Conservation (phyloP, 2,888 invertebrate genomes). For the Sthenelais limicola region DNA sequence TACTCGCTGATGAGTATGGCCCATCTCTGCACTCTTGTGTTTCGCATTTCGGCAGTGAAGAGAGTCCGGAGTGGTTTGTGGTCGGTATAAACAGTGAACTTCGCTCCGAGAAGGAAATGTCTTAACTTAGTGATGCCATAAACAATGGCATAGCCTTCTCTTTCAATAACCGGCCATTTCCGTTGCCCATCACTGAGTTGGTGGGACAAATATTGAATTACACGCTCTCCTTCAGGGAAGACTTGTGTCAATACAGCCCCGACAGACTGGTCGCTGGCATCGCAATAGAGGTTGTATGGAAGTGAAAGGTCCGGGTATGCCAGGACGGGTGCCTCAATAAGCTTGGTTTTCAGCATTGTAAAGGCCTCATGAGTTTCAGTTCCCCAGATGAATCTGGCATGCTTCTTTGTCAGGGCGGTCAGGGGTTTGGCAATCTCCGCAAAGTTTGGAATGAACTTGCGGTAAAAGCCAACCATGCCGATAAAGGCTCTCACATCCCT, state of each 20-base stretch:
- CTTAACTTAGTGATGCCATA: conserved; percentile 21
- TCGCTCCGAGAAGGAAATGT: neutral
- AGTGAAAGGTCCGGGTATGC: conserved; percentile 2
- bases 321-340: conserved; percentile 6
- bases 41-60: neutral
- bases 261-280: conserved; percentile 5
- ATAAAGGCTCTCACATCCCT: neutral
- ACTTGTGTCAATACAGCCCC: conserved; percentile 26
- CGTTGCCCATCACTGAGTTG: neutral
- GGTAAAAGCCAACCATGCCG: conserved; percentile 6
- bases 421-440: conserved; percentile 21
- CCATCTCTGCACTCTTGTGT: conserved; percentile 14
- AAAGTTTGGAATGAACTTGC: neutral
- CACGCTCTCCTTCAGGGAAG: neutral
- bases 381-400: conserved; percentile 14
- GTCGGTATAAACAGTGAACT: neutral
- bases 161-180: conserved; percentile 22
- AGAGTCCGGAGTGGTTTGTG: neutral
- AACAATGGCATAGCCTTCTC: conserved; percentile 31
- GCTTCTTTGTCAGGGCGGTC: conserved; percentile 2
- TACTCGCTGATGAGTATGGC: neutral
- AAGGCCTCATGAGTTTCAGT: conserved; percentile 12
- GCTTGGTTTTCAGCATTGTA: neutral
- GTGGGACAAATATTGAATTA: conserved; percentile 23
- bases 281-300: conserved; percentile 20